A percentile compares a stretch with the other conserved stretches of the same genome.
These are phyloP conservation scores for Caenorhabditis macrosperma DNA, from an alignment of 2,888 invertebrate genomes.

Conservation along the genomic window DNA sequence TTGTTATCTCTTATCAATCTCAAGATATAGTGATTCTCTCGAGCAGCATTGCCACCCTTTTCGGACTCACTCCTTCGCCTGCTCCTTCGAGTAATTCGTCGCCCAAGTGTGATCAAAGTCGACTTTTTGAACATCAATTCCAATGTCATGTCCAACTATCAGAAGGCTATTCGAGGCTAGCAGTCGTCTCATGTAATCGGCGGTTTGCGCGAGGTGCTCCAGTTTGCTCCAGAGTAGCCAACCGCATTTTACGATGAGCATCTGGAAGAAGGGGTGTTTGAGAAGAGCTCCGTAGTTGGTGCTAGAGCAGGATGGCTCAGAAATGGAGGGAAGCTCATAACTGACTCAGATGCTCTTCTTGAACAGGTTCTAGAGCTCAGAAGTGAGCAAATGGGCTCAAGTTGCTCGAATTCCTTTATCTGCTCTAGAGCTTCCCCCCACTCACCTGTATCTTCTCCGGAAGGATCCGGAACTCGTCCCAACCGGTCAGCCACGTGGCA, in stretches of 20 bases:
- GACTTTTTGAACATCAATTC: neutral
- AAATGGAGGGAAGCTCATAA: too few relatives aligned
- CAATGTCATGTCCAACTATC: neutral
- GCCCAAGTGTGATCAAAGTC: slow-evolving; percentile 3
- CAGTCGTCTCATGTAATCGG: neutral
- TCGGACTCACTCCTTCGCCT: slow-evolving; percentile 3
- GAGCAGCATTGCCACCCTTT: too few relatives aligned
- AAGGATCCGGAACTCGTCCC: neutral
- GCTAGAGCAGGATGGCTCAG: too few relatives aligned
- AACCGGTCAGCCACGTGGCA: slow-evolving; percentile 12
- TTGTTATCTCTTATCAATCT: too few relatives aligned
- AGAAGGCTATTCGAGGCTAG: neutral
- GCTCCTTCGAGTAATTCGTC: slow-evolving; percentile 21
- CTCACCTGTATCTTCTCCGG: neutral
- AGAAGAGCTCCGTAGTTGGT: too few relatives aligned
- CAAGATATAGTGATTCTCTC: too few relatives aligned
- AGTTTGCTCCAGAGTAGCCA: slow-evolving; percentile 1
- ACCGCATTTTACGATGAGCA: neutral
- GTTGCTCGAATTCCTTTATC: neutral
- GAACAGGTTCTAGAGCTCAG: too few relatives aligned
- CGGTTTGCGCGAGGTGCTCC: slow-evolving; percentile 11
- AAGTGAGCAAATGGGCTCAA: too few relatives aligned
- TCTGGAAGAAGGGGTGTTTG: neutral
- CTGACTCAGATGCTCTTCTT: too few relatives aligned
- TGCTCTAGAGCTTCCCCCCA: too few relatives aligned